phyloP scores from a whole-genome alignment of 1,140 invertebrate genomes.

The Helicoverpa armigera region DNA sequence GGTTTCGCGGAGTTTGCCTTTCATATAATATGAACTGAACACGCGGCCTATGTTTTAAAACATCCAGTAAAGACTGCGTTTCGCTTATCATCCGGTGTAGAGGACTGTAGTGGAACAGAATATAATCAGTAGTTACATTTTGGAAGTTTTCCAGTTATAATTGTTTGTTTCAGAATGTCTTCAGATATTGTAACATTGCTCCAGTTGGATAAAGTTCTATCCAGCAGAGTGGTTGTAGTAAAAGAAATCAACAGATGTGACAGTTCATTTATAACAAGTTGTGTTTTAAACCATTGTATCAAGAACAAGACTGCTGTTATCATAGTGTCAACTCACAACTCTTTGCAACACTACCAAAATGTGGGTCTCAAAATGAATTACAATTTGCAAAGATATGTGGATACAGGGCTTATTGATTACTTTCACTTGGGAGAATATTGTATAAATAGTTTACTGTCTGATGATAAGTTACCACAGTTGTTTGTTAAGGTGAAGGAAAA shows the following conservation, averaged over 20 bases:
- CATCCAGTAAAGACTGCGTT: conserved; percentile 40
- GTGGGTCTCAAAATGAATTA: conserved; percentile 91
- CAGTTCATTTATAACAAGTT: conserved; percentile 90
- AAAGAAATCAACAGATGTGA: conserved; percentile 90
- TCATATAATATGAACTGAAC: conserved; percentile 28
- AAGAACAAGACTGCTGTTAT: conserved; percentile 87
- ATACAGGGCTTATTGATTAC: conserved; percentile 86
- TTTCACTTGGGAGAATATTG: conserved; percentile 73
- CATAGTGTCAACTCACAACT: conserved; percentile 90
- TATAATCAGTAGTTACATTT: conserved; percentile 14
- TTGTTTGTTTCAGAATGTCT: conserved; percentile 85
- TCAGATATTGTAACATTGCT: conserved; percentile 87
- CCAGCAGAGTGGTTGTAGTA: conserved; percentile 88
- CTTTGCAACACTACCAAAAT: conserved; percentile 90
- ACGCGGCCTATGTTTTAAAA: conserved; percentile 31
- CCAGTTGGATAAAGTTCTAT: conserved; percentile 87
- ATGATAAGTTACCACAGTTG: conserved; percentile 77
- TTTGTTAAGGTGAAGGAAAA: conserved; percentile 66
- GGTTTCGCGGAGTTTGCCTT: conserved; percentile 43
- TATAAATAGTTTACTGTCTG: conserved; percentile 86
- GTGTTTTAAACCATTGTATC: conserved; percentile 87
- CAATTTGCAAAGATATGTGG: conserved; percentile 88
- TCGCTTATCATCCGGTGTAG: conserved; percentile 40
- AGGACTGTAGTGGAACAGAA: conserved; percentile 22
- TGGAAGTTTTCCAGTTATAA: conserved; percentile 11